Evolutionary conservation across 2,797 vertebrate genomes (phyloP), one percentile per base, ranked within the genome.

Genomic region (Threskiornis aethiopicus): DNA sequence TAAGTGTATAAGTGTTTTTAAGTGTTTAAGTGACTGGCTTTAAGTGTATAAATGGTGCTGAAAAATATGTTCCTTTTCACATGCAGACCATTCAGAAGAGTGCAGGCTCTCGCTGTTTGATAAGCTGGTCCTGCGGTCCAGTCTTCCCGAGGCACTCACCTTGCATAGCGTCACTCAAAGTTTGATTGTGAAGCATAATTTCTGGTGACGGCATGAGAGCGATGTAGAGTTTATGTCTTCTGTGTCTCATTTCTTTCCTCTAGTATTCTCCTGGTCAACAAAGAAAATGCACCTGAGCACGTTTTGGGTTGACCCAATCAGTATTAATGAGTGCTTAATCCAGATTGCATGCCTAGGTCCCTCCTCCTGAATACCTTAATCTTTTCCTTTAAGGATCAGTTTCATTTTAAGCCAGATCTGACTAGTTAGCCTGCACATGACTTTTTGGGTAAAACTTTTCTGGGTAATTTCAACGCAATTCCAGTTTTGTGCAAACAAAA

Each of bases 401-500:
- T 87, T 87, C 35, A 49, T 93, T 96, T 97, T 93, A 93, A 87
- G 86, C 73, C 76, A 83, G 64, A 94, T 93, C 51, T 61, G 16
- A 64, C 24, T 80, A 89, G 81, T 87, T 89, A 92, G 92, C 33
- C 87, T 84, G 66, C 61, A 55, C 19, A 0, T 89, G 64, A 95
- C 55, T 93, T 97, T 81, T 85, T 85, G 64, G 91, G 82, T 86
- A 87, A 83, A 90, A 71, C 24, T 24, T 93, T 57, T 77, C 70
- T 83, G 87, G 54, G 61, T 96, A 91, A 96, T 97, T 94, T 92
- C 93, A 96, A 29, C 90, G 70, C 84, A 90, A 49, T 96, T 96
- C 82, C 44, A 73, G 69, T 86, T 90, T 57, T 80, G 28, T 81
- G 67, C 28, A 93, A 84, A 55, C 33, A 84, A 69, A 96, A 87